Evolutionary conservation across 2,797 vertebrate genomes (phyloP).

Genomic region (Macropus fuliginosus): DNA sequence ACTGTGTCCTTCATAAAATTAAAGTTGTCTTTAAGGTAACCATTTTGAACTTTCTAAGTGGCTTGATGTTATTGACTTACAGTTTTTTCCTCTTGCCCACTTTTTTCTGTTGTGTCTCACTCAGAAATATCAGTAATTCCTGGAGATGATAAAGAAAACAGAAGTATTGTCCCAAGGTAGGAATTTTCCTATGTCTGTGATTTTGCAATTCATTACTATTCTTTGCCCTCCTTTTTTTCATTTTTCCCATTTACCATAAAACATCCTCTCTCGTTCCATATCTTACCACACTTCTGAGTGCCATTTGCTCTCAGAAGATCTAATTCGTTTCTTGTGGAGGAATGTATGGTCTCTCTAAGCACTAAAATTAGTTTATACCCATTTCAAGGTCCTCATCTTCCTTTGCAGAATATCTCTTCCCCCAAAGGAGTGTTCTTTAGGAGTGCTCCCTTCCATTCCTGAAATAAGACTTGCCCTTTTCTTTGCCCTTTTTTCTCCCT

Average conservation of each 20-base stretch:
- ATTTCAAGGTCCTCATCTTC: background rate
- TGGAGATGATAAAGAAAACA: background rate
- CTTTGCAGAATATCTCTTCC: background rate
- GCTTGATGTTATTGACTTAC: background rate
- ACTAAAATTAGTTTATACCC: background rate
- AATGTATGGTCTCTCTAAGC: background rate
- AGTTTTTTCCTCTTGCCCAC: background rate
- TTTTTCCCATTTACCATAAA: background rate
- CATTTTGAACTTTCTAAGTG: background rate
- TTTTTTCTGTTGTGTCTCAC: background rate
- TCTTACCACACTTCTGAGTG: background rate
- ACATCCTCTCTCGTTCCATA: background rate
- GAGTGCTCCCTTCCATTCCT: background rate
- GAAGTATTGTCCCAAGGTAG: background rate
- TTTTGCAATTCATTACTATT: background rate
- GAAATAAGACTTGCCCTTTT: background rate
- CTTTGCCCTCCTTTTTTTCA: background rate
- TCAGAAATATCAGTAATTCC: background rate
- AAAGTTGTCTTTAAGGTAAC: background rate
- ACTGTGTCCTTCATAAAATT: background rate
- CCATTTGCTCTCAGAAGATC: background rate
- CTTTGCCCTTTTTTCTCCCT: background rate
- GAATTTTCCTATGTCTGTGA: background rate
- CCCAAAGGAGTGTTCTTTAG: background rate
- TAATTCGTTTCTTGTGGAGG: background rate